Percentiles rank a stretch among this genome's conserved stretches.
Evolutionary conservation across 2,888 invertebrate genomes (phyloP).

Genomic region (Drosophila anomelani): DNA sequence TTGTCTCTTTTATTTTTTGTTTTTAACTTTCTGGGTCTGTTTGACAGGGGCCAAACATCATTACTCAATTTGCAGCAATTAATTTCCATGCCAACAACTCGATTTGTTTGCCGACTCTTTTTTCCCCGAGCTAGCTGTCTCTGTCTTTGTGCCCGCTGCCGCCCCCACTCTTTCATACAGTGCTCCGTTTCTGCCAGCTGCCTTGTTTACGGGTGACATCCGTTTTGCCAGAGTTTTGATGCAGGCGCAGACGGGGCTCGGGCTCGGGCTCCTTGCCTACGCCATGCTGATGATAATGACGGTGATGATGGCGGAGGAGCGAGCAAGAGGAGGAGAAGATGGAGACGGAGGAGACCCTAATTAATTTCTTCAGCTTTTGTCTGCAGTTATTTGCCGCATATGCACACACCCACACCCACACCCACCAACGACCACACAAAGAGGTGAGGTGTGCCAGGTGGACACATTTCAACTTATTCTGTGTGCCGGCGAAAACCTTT

Average conservation of each 20-base stretch:
- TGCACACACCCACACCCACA: conserved; percentile 16
- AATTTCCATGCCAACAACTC: conserved; percentile 70
- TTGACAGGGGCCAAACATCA: conserved; percentile 20
- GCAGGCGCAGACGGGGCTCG: conserved; percentile 17
- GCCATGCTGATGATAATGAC: conserved; percentile 25
- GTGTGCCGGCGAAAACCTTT: conserved; percentile 34
- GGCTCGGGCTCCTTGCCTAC: conserved; percentile 9
- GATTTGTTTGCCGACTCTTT: conserved; percentile 54
- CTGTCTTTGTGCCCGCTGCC: background rate
- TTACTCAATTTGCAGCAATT: conserved; percentile 61
- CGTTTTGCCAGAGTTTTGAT: conserved; percentile 40
- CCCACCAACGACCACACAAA: background rate
- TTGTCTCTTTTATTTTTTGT: background rate
- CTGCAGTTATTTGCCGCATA: conserved; percentile 41
- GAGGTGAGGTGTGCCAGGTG: conserved; percentile 23
- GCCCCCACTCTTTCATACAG: background rate
- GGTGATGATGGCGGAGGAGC: conserved; percentile 22
- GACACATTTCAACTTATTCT: conserved; percentile 54
- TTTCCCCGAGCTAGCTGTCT: background rate
- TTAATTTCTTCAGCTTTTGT: conserved; percentile 65
- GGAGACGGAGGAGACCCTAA: conserved; percentile 48
- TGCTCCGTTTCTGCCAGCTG: conserved; percentile 8
- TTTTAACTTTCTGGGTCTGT: background rate
- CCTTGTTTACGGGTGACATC: conserved; percentile 51
- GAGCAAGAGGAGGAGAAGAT: background rate